A percentile compares a stretch with the other conserved stretches of the same genome.
Evolutionary conservation across 2,113 vertebrate genomes (phyloP).

Genomic region (Romanogobio albipinnatus): DNA sequence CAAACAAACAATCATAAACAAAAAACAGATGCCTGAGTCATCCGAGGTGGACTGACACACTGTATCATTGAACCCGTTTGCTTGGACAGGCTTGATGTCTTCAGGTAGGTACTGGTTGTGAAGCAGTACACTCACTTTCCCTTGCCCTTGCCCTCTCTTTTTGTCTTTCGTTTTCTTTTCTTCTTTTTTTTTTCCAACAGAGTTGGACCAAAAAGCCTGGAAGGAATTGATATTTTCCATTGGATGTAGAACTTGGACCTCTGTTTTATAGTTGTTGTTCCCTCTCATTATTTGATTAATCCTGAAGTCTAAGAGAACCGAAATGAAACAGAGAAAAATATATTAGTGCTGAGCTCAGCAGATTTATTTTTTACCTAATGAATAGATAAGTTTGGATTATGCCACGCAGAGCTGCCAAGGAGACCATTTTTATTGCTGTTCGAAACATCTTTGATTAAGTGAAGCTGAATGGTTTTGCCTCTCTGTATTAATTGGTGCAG

Average conservation of each 20-base stretch:
- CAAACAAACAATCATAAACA: conserved; percentile 14
- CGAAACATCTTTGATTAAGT: conserved; percentile 63
- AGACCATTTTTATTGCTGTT: conserved; percentile 63
- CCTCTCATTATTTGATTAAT: conserved; percentile 74
- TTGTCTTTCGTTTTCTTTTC: conserved; percentile 19
- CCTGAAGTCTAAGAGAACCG: conserved; percentile 66
- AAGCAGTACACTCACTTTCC: conserved; percentile 51
- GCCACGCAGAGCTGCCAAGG: conserved; percentile 64
- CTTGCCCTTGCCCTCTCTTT: conserved; percentile 45
- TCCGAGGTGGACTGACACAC: conserved; percentile 43
- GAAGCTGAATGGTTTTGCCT: conserved; percentile 57
- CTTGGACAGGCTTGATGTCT: conserved; percentile 35
- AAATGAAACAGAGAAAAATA: conserved; percentile 60
- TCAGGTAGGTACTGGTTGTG: conserved; percentile 47
- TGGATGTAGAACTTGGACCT: conserved; percentile 74
- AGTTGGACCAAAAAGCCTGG: conserved; percentile 70
- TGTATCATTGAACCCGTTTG: conserved; percentile 46
- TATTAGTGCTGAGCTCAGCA: conserved; percentile 64
- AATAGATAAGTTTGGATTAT: conserved; percentile 60
- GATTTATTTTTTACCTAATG: conserved; percentile 64
- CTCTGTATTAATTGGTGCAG: conserved; percentile 53
- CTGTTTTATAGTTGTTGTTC: conserved; percentile 75
- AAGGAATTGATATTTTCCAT: conserved; percentile 75
- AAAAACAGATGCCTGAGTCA: background rate
- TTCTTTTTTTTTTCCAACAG: conserved; percentile 36